Conservation (phyloP, 2,797 vertebrate species). For the Potorous gilbertii region DNA sequence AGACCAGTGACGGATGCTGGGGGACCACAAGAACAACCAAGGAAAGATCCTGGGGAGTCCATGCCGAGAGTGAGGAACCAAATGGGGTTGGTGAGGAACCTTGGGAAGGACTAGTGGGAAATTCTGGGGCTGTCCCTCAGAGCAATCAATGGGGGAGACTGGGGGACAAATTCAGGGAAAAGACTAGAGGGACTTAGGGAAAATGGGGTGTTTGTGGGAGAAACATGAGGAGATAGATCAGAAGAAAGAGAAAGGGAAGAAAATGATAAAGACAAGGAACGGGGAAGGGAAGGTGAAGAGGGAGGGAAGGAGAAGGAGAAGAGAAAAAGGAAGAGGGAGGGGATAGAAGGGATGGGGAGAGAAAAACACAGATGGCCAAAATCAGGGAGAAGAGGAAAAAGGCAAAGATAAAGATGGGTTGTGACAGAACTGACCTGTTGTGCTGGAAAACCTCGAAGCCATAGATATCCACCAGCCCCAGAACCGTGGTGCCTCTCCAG, state of each 20-base stretch:
- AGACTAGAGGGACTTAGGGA: not conserved
- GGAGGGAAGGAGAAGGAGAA: not conserved
- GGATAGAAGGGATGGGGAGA: not conserved
- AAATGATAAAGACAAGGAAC: not conserved
- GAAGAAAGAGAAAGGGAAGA: not conserved
- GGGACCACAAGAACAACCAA: not conserved
- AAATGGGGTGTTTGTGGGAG: not conserved
- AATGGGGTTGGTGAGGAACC: not conserved
- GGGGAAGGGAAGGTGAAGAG: not conserved
- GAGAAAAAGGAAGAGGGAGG: not conserved
- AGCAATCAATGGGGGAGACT: not conserved
- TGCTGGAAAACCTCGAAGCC: conserved; percentile 98
- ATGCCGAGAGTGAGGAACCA: too few relatives aligned
- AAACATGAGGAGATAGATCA: not conserved
- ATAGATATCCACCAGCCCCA: conserved; percentile 98
- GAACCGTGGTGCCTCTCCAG: conserved; percentile 90
- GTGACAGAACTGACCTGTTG: conserved; percentile 90
- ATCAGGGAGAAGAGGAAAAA: not conserved
- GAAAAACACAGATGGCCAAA: not conserved
- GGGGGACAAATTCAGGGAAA: not conserved
- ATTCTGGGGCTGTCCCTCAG: not conserved
- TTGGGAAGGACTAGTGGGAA: not conserved
- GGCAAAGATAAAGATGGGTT: not conserved
- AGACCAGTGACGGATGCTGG: not conserved
- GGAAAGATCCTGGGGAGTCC: not conserved